These are phyloP conservation scores for Pterocles burchelli DNA, from an alignment of 2,113 vertebrate species.

Conservation along the genomic window DNA sequence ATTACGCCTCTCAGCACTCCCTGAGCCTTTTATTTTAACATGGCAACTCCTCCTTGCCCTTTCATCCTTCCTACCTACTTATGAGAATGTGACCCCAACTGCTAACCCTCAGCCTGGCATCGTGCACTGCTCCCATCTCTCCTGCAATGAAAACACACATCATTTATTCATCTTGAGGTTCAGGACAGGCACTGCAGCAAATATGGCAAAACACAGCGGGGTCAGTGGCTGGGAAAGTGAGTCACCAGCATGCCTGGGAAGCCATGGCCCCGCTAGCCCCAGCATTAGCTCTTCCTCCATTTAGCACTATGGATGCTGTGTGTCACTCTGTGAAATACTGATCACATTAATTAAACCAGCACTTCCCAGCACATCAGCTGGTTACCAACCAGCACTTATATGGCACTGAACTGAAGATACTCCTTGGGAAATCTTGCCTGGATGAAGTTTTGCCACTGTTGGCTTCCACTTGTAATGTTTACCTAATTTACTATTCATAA, in stretches of 20 bases:
- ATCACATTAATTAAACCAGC: neutral
- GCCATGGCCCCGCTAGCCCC: neutral
- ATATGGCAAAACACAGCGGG: neutral
- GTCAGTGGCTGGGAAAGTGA: neutral
- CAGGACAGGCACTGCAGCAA: neutral
- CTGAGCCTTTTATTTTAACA: neutral
- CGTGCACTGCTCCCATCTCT: neutral
- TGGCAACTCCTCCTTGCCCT: neutral
- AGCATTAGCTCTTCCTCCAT: neutral
- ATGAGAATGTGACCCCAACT: neutral
- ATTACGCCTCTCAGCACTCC: neutral
- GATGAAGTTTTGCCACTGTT: neutral
- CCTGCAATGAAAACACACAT: neutral
- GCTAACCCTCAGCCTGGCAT: neutral
- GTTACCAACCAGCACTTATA: neutral
- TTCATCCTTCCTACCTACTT: neutral
- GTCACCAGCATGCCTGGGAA: accelerated
- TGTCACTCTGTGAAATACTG: neutral
- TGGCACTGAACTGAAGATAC: neutral
- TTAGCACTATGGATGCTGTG: neutral
- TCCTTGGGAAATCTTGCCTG: neutral
- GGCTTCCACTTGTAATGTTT: neutral
- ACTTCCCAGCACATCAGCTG: neutral
- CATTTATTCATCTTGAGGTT: neutral
- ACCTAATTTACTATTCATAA: neutral